A percentile compares a stretch with the other conserved stretches of the same genome.
These are phyloP conservation scores for Erinaceus europaeus DNA, from an alignment of 2,113 vertebrate species.

Conservation along the genomic window DNA sequence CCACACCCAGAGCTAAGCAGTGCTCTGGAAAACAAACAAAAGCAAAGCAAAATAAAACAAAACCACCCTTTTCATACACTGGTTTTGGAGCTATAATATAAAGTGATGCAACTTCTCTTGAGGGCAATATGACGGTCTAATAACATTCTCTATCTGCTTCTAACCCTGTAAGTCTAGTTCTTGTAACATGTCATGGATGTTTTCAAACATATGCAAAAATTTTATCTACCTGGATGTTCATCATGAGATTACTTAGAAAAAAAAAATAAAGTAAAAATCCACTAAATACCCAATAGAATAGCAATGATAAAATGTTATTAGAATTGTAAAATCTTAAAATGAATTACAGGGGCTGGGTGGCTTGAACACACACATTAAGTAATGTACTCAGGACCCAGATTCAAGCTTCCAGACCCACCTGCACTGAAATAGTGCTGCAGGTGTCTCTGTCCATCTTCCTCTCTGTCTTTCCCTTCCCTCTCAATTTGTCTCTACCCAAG, in stretches of 20 bases:
- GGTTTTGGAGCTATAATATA: background rate
- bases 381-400: too few species aligned
- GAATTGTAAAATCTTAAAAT: background rate
- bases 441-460: too few species aligned
- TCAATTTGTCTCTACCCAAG: too few species aligned
- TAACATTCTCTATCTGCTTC: background rate
- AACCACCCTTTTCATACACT: background rate
- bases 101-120: background rate
- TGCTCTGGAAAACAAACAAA: too few species aligned
- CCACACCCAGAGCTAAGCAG: too few species aligned
- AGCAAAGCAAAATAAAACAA: too few species aligned
- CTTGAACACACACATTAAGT: too few species aligned
- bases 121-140: background rate
- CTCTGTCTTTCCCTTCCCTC: too few species aligned
- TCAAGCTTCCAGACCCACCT: too few species aligned
- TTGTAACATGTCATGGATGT: background rate
- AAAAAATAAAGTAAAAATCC: background rate
- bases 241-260: conserved; percentile 33
- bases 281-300: background rate
- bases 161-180: background rate
- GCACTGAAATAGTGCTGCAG: too few species aligned
- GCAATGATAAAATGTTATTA: background rate
- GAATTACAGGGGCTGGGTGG: too few species aligned
- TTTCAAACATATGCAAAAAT: conserved; percentile 5
- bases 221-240: background rate